Conservation (phyloP, 2,888 invertebrate genomes). For the Colletes collaris region DNA sequence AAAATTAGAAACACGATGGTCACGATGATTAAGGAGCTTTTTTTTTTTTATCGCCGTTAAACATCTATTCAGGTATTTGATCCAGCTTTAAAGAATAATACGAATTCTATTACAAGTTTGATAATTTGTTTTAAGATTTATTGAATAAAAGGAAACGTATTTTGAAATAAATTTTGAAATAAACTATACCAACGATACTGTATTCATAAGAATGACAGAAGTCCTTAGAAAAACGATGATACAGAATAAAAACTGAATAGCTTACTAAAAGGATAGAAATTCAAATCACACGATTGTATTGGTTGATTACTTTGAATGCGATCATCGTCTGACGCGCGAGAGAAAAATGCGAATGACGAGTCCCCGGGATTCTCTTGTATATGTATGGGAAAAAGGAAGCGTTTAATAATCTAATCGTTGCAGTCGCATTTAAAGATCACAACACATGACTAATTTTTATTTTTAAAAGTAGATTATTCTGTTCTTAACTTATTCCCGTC, state of each 20-base stretch:
- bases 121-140: no score
- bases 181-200: no score
- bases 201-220: constrained; percentile 12
- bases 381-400: constrained; percentile 25
- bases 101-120: no score
- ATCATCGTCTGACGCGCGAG: constrained; percentile 38
- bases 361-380: constrained; percentile 4
- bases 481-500: no score
- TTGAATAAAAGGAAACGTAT: no score
- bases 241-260: constrained; percentile 3
- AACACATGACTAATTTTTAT: not conserved
- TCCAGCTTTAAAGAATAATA: no score
- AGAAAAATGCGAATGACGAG: constrained; percentile 48
- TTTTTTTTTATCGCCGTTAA: no score
- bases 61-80: no score
- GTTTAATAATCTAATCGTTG: constrained; percentile 30
- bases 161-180: no score
- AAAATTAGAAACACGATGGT: no score
- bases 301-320: constrained; percentile 28
- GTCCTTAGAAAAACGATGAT: constrained; percentile 20
- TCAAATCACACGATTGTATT: constrained; percentile 12
- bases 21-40: no score
- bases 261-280: constrained; percentile 29
- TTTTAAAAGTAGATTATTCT: not conserved
- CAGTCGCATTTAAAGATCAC: constrained; percentile 7